phyloP scores from a whole-genome alignment of 1,140 invertebrate genomes.

The Mamestra configurata region DNA sequence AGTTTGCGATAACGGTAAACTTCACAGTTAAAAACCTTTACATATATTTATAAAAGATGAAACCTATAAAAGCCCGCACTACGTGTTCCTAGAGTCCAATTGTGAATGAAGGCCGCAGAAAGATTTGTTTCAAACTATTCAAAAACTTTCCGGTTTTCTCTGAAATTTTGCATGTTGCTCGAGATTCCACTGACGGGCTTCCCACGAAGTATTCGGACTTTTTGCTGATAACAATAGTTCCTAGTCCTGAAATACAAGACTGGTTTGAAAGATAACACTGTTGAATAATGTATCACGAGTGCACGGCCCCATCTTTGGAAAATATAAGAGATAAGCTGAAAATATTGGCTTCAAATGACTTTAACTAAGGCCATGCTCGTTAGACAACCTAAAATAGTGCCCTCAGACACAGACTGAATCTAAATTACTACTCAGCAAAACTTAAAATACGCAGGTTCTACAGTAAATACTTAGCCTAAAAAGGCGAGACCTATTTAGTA shows the following conservation, averaged over 20 bases:
- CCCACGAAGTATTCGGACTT: conserved; percentile 28
- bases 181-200: conserved; percentile 9
- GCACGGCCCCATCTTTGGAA: background rate
- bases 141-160: conserved; percentile 20
- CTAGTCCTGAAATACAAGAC: background rate
- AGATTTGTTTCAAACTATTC: conserved; percentile 38
- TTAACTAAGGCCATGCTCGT: conserved; percentile 2
- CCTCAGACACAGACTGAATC: conserved; percentile 7
- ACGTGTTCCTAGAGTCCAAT: conserved; percentile 7
- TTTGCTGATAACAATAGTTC: conserved; percentile 19
- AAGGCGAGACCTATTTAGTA: background rate
- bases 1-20: background rate
- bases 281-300: conserved; percentile 1
- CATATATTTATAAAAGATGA: background rate
- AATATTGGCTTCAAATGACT: conserved; percentile 23
- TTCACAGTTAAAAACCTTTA: background rate
- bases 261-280: background rate
- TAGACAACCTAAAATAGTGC: conserved; percentile 9
- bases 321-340: conserved; percentile 14
- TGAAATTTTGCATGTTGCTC: conserved; percentile 29
- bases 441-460: background rate
- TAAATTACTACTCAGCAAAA: conserved; percentile 4
- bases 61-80: background rate
- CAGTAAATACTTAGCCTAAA: background rate
- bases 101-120: conserved; percentile 21